These are phyloP conservation scores for Ceratina japonica DNA, from an alignment of 1,140 invertebrate species.

Conservation along the genomic window DNA sequence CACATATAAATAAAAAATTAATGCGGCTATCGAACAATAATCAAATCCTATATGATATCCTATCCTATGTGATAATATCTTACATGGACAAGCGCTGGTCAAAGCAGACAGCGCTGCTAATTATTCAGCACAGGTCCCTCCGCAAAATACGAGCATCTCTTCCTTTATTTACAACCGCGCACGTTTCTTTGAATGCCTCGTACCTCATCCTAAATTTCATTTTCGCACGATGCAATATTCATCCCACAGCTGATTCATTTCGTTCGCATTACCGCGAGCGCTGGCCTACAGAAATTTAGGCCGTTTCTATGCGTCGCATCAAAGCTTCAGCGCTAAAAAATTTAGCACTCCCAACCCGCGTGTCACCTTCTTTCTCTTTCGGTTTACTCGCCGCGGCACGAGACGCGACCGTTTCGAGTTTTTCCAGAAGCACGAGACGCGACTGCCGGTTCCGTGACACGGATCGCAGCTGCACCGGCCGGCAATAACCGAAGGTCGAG, in stretches of 20 bases:
- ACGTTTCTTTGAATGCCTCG: background rate
- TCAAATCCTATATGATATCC: no score
- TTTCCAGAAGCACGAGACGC: constrained; percentile 46
- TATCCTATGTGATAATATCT: background rate
- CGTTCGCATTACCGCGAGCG: constrained; percentile 55
- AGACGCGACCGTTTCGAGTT: constrained; percentile 22
- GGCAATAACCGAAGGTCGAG: constrained; percentile 51
- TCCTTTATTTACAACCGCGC: background rate
- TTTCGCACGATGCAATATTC: constrained; percentile 21
- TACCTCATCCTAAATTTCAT: constrained; percentile 30
- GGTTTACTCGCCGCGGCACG: no score
- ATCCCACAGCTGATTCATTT: constrained; percentile 61
- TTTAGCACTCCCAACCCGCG: constrained; percentile 59
- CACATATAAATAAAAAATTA: background rate
- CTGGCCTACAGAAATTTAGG: constrained; percentile 66
- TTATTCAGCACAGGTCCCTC: background rate
- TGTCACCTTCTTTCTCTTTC: background rate
- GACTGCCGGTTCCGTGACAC: constrained; percentile 34
- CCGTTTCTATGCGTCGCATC: constrained; percentile 57
- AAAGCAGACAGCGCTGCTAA: background rate
- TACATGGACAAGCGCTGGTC: background rate
- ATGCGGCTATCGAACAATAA: background rate
- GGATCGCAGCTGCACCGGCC: constrained; percentile 38
- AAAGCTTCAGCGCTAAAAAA: constrained; percentile 44
- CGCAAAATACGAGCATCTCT: background rate